phyloP scores from a whole-genome alignment of 2,113 vertebrate species.

The Pterocles burchelli region DNA sequence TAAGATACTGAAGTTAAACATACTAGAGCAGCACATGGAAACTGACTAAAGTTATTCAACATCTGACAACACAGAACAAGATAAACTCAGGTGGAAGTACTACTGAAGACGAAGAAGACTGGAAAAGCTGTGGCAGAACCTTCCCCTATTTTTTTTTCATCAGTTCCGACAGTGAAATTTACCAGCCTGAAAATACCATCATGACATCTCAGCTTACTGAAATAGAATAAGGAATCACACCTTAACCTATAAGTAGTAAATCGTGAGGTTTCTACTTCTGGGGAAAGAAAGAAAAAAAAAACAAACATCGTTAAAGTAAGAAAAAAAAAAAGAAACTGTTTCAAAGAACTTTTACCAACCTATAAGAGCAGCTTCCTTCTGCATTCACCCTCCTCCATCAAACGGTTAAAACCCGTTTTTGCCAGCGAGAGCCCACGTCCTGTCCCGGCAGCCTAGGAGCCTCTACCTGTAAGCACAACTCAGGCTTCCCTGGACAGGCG shows the following conservation, averaged over 20 bases:
- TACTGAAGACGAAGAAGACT: not conserved
- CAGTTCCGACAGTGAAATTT: not conserved
- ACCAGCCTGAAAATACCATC: not conserved
- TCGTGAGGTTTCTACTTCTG: not conserved
- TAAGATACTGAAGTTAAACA: not conserved
- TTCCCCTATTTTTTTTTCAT: not conserved
- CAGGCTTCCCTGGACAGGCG: fast-evolving
- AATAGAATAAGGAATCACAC: not conserved
- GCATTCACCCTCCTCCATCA: not conserved
- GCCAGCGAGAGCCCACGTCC: fast-evolving
- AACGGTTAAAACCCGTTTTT: not conserved
- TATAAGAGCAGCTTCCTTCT: not conserved
- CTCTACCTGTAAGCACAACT: fast-evolving
- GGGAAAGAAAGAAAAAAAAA: not conserved
- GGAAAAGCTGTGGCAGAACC: not conserved
- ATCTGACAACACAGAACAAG: not conserved
- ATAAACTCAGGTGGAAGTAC: not conserved
- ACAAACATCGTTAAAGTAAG: not conserved
- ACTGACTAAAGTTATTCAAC: not conserved
- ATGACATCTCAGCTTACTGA: not conserved
- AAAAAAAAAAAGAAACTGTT: fast-evolving
- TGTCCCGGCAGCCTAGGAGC: not conserved
- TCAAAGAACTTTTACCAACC: not conserved
- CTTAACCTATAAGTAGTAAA: fast-evolving
- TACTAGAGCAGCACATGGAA: not conserved